Base-by-base conservation (phyloP, 1,140 invertebrate species). In the Phymastichus coffea region DNA sequence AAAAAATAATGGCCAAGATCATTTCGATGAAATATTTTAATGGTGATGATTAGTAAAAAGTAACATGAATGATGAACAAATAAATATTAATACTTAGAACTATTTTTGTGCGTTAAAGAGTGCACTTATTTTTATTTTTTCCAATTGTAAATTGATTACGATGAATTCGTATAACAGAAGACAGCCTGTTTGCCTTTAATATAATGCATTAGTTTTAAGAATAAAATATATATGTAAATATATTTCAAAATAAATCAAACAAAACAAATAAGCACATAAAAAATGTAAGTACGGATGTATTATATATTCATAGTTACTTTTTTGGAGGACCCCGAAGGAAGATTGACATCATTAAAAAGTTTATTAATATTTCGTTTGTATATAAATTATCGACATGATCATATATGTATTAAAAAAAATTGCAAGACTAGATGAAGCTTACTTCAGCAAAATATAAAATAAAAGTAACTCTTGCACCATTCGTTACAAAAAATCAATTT, bases 381-480 rank as follows among this genome's bases (percentile, higher is more conserved):
- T 8, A 17, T 59, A 38, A 52, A 47, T 53, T 23, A 53, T 43
- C 28, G 37, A 43, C 15, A 17, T 47, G 17, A 59, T 44, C 30
- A 28, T 14, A 46, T 37, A 37, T 46, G n/a, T n/a, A n/a, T n/a
- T n/a, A n/a, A 28, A 23, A 41, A 25, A 43, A 19, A 37, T 37
- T 44, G 37, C 25, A n/a, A 38, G 57, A 60, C 57, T 60, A 60
- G 57, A 60, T n/a, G 53, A 60, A 6, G n/a, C 40, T 58, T 58
- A 43, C 43, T 35, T 30, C 53, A 23, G 54, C 15, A 54, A 60
- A 54, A 54, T 60, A 60, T 19, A 40, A 40, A 14, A 15, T 54
- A 23, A 46, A 46, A 10, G 12, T 51, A 28, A 38, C 28, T 17
- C 43, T 46, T 46, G 28, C 35, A 48, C 26, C 43, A 14, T n/a